A percentile compares a stretch with the other conserved stretches of the same genome.
Conservation (phyloP, 2,888 invertebrate species). For the Hyppa rectilinea region DNA sequence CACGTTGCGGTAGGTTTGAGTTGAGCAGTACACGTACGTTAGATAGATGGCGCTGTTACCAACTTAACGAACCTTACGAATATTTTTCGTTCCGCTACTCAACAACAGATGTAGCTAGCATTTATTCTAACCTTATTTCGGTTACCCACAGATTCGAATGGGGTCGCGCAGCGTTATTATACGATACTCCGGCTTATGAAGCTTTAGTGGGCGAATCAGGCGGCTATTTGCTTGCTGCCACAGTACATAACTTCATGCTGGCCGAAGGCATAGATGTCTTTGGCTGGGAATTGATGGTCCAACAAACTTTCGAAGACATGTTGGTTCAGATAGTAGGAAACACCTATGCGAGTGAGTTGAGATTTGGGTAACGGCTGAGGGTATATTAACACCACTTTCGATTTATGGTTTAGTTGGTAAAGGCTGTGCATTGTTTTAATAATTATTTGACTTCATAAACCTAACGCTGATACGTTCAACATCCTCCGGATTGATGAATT, state of each 20-base stretch:
- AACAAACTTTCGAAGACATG: slow-evolving; percentile 87
- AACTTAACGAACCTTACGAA: background rate
- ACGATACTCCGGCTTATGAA: slow-evolving; percentile 93
- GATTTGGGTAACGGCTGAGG: slow-evolving; percentile 55
- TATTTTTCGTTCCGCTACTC: slow-evolving; percentile 60
- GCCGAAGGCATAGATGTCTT: slow-evolving; percentile 75
- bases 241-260: slow-evolving; percentile 92
- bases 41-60: slow-evolving; percentile 37
- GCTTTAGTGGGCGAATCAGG: slow-evolving; percentile 93
- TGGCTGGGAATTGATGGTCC: slow-evolving; percentile 80
- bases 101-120: slow-evolving; percentile 74
- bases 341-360: slow-evolving; percentile 90
- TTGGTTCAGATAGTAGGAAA: slow-evolving; percentile 87
- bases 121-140: slow-evolving; percentile 43
- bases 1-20: background rate
- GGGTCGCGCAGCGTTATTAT: slow-evolving; percentile 93
- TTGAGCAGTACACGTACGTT: background rate
- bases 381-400: slow-evolving; percentile 24
- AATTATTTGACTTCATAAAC: background rate
- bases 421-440: slow-evolving; percentile 13
- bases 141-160: slow-evolving; percentile 92
- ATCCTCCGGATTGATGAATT: background rate
- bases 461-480: background rate
- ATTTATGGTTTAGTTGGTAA: slow-evolving; percentile 2
- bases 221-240: slow-evolving; percentile 94